Base-by-base conservation (phyloP, 2,797 vertebrate genomes). In the Psittacula derbiana region DNA sequence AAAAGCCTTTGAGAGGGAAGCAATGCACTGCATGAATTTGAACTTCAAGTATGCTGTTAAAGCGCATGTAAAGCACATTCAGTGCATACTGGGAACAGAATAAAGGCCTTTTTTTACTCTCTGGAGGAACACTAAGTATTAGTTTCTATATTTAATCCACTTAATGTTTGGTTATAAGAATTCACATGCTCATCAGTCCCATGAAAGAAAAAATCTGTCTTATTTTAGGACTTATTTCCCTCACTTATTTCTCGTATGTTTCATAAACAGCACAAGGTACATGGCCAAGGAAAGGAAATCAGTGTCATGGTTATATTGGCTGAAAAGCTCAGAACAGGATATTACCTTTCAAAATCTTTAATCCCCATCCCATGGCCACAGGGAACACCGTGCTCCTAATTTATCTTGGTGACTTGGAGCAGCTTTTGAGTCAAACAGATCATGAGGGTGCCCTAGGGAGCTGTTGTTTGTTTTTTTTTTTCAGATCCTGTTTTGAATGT, bases 271-370 rank as follows among this genome's bases (percentile, higher is more conserved):
- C 66, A 40, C 1, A 1, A 90, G 24, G 31, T 86, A 57, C 1
- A 0, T 1, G 3, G 91, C 80, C 91, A 92, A 65, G 79, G 75
- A 88, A 57, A 92, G 93, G 95, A 95, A 95, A 91, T 78, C 75
- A 47, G 67, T 82, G 83, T 92, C 70, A 17, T 10, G 66, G 67
- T 52, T 74, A 8, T 60, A 43, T 67, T 74, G 73, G 64, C 84
- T 88, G 64, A 70, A 95, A 78, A 83, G 72, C 86, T 90, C 86
- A 71, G 82, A 67, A 83, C 90, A 93, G 92, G 94, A 92, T 93
- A 96, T 95, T 92, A 76, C 91, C 80, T 91, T 91, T 86, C 89
- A 79, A 82, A 90, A 90, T 86, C 91, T 93, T 84, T 84, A 93
- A 86, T 92, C 67, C 76, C 64, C 1, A 4, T 82, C 0, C 4